Base-by-base conservation (phyloP, 1,140 invertebrate genomes). In the Drosophila teissieri region DNA sequence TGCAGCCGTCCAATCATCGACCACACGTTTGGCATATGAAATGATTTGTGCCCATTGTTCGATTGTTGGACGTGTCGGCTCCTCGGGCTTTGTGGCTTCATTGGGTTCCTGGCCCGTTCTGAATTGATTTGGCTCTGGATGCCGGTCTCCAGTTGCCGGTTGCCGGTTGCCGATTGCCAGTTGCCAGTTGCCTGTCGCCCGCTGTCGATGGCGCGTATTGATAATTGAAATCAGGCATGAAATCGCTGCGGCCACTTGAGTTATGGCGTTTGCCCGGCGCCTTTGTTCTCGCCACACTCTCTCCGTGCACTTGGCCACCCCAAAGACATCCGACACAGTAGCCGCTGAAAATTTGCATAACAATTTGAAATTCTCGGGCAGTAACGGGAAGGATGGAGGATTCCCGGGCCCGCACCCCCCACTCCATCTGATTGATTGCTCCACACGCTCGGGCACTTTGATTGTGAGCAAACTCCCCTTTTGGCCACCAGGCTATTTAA, bases 141-240 rank as follows among this genome's bases (percentile, higher is more conserved):
- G 11, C 19, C 48, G 27, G 48, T 31, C 2, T 2, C 45, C 39
- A 31, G 27, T 17, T 17, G 19, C 11, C 60, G 14, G 24, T n/a
- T 60, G 36, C 67, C 67, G 11, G n/a, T 14, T 45, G 8, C 19
- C 19, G 4, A 10, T 44, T 45, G 8, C 34, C 34, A 1, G 34
- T 40, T 15, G 15, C 17, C 45, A 8, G 22, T 48, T 15, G 58
- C 52, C 64, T 78, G 68, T 78, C 61, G 74, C 36, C 55, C 42
- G 51, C 62, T 86, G 78, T 84, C 77, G 81, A 85, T 84, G 78
- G 78, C 70, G 79, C 58, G 68, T 89, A 88, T 88, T 88, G 84
- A 88, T 88, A 89, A 88, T 89, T 89, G 80, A 88, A 88, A 88
- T 88, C 83, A 89, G 80, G 83, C 83, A 88, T 89, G 76, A 88